These are phyloP conservation scores for Trematomus loennbergii DNA, from an alignment of 2,113 vertebrate genomes.

Conservation along the genomic window DNA sequence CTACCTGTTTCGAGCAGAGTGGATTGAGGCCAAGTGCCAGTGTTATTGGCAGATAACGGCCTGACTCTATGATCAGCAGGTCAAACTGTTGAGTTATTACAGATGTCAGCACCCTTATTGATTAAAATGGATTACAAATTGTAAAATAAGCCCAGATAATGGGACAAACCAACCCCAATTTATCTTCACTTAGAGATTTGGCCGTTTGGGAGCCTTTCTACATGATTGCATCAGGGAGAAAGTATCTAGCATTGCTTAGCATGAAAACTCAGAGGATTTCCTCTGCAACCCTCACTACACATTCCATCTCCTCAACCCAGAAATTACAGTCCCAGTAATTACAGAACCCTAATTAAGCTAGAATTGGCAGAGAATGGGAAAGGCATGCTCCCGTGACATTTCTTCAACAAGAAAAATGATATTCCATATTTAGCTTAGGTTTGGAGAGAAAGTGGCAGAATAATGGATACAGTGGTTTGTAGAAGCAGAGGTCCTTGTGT, in stretches of 20 bases:
- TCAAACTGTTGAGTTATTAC: constrained; percentile 48
- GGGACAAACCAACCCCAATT: constrained; percentile 51
- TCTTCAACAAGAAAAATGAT: constrained; percentile 79
- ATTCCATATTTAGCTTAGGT: constrained; percentile 77
- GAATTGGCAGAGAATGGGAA: constrained; percentile 68
- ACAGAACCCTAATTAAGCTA: constrained; percentile 78
- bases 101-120: constrained; percentile 45
- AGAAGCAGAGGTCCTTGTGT: constrained; percentile 52
- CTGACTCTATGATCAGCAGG: constrained; percentile 36
- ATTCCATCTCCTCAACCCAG: constrained; percentile 64
- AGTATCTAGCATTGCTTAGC: constrained; percentile 48
- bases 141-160: constrained; percentile 61
- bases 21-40: constrained; percentile 44
- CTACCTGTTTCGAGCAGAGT: constrained; percentile 59
- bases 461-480: constrained; percentile 71
- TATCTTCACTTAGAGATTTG: constrained; percentile 62
- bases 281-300: constrained; percentile 47
- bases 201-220: constrained; percentile 48
- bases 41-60: constrained; percentile 52
- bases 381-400: constrained; percentile 80
- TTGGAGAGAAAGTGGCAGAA: constrained; percentile 73
- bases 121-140: constrained; percentile 58
- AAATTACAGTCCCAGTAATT: constrained; percentile 79
- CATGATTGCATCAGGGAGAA: constrained; percentile 59
- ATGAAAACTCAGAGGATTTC: constrained; percentile 68